Evolutionary conservation across 2,113 vertebrate species (phyloP).

Genomic region (Peromyscus polionotus): DNA sequence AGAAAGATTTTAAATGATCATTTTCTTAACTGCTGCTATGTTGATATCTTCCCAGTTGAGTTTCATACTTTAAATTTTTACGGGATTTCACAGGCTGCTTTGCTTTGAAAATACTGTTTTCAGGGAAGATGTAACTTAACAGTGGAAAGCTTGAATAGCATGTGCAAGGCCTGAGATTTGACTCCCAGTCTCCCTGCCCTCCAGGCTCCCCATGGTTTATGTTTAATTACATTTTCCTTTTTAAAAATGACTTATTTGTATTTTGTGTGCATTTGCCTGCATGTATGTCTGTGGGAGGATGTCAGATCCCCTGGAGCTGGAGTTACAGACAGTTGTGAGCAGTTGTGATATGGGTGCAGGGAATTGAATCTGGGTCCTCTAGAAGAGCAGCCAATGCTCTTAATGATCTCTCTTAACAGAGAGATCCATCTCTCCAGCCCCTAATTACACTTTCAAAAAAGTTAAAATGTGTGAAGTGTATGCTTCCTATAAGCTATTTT

Average conservation of each 20-base stretch:
- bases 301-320: not conserved
- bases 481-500: not conserved
- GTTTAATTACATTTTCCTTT: not conserved
- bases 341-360: not conserved
- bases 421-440: not conserved
- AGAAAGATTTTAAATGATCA: not conserved
- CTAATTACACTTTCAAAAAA: not conserved
- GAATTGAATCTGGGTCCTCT: not conserved
- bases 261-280: not conserved
- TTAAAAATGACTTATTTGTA: not conserved
- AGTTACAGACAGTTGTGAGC: not conserved
- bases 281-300: not conserved
- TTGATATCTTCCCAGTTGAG: not conserved
- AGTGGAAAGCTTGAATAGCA: not conserved
- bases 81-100: not conserved
- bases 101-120: conserved; percentile 22
- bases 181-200: not conserved
- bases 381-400: too few species aligned
- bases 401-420: too few species aligned
- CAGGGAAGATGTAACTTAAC: not conserved
- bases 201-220: not conserved
- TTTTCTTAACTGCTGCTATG: not conserved
- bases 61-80: not conserved
- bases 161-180: not conserved
- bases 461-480: not conserved